Evolutionary conservation across 2,113 vertebrate genomes (phyloP).

Genomic region (Dasyprocta punctata): DNA sequence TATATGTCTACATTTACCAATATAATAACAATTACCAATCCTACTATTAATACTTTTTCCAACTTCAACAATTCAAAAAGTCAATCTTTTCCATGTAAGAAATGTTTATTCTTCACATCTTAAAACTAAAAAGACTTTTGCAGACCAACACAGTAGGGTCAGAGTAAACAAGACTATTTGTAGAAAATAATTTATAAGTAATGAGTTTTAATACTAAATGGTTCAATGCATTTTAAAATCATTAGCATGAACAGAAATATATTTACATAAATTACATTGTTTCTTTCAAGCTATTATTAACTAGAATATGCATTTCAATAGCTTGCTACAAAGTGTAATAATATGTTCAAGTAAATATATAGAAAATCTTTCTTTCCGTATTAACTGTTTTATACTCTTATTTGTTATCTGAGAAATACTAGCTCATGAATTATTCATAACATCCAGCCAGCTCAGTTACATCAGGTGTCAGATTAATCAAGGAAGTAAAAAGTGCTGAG

Average conservation of each 20-base stretch:
- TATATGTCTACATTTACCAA: not conserved
- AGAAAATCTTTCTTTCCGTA: slow-evolving; percentile 67
- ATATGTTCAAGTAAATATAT: slow-evolving; percentile 52
- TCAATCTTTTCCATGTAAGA: slow-evolving; percentile 45
- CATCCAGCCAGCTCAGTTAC: slow-evolving; percentile 79
- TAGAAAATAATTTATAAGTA: slow-evolving; percentile 73
- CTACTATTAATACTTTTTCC: slow-evolving; percentile 39
- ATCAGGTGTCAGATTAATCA: slow-evolving; percentile 82
- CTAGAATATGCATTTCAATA: slow-evolving; percentile 63
- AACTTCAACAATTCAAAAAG: slow-evolving; percentile 49
- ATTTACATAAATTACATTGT: slow-evolving; percentile 76
- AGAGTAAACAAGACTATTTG: slow-evolving; percentile 76
- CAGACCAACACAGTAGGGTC: slow-evolving; percentile 33
- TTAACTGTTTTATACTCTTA: slow-evolving; percentile 59
- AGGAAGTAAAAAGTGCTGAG: slow-evolving; percentile 82
- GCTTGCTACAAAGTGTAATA: slow-evolving; percentile 58
- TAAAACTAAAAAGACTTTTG: slow-evolving; percentile 62
- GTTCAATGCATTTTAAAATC: slow-evolving; percentile 73
- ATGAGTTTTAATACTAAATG: slow-evolving; percentile 71
- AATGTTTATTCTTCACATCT: slow-evolving; percentile 69
- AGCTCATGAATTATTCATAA: slow-evolving; percentile 84
- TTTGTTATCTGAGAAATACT: slow-evolving; percentile 81
- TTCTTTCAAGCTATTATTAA: slow-evolving; percentile 74
- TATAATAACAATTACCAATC: not conserved
- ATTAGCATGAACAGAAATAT: slow-evolving; percentile 66